Conservation (phyloP, 2,797 vertebrate species). For the Tolypeutes matacus region DNA sequence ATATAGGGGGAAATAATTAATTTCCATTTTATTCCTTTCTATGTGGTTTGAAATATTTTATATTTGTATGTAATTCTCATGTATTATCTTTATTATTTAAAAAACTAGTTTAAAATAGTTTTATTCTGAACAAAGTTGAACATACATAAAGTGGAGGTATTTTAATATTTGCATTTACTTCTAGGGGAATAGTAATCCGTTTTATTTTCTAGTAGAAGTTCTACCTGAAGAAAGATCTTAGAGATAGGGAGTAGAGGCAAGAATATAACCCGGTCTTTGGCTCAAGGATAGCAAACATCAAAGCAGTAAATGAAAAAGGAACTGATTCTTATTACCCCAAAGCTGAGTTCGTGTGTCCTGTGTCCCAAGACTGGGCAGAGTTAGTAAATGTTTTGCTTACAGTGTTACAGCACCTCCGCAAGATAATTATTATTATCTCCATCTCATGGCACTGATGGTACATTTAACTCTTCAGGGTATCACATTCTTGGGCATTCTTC, state of each 20-base stretch:
- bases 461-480: not conserved
- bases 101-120: not conserved
- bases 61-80: not conserved
- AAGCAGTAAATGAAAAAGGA: not conserved
- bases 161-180: not conserved
- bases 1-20: not conserved
- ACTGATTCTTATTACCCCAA: not conserved
- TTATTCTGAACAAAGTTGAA: conserved; percentile 31
- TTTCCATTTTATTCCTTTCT: conserved; percentile 16
- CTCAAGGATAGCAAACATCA: not conserved
- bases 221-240: not conserved
- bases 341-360: not conserved
- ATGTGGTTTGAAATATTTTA: not conserved
- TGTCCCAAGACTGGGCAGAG: not conserved
- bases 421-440: not conserved
- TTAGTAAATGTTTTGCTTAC: not conserved
- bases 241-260: not conserved
- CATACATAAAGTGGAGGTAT: not conserved
- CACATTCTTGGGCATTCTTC: not conserved
- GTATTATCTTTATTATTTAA: not conserved
- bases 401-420: not conserved
- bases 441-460: not conserved
- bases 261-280: not conserved
- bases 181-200: not conserved
- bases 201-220: conserved; percentile 42